Evolutionary conservation across 2,797 vertebrate genomes (phyloP).

Genomic region (Fundulus diaphanus): DNA sequence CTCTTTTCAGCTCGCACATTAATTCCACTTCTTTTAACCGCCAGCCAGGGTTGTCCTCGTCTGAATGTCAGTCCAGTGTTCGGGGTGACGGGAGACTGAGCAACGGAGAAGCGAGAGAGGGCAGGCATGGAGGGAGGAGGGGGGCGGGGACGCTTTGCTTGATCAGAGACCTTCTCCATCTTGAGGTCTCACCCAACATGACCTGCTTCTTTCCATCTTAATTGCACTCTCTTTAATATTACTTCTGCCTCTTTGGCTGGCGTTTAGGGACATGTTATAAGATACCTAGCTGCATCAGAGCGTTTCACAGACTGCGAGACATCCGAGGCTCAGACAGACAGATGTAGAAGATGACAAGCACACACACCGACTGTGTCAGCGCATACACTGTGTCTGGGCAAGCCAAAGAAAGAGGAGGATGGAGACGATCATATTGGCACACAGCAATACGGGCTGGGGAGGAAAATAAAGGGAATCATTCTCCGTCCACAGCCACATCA

Average conservation of each 20-base stretch:
- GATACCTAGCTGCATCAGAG: constrained; percentile 33
- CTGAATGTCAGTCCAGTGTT: constrained; percentile 79
- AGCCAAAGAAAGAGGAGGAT: constrained; percentile 27
- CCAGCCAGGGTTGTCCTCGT: constrained; percentile 76
- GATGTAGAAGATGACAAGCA: constrained; percentile 34
- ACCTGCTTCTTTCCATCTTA: constrained; percentile 69
- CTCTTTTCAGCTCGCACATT: constrained; percentile 73
- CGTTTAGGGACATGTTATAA: constrained; percentile 65
- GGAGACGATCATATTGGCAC: constrained; percentile 47
- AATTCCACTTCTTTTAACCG: constrained; percentile 79
- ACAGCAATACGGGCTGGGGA: constrained; percentile 37
- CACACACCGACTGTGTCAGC: constrained; percentile 33
- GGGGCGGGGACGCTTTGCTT: constrained; percentile 48
- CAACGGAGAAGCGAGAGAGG: constrained; percentile 39
- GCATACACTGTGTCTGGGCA: constrained; percentile 19
- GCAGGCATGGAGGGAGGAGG: not conserved
- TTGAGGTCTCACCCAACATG: constrained; percentile 66
- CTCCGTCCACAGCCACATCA: constrained; percentile 57
- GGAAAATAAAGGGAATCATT: constrained; percentile 59
- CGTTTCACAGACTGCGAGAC: constrained; percentile 48
- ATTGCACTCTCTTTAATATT: constrained; percentile 63
- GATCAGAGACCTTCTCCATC: constrained; percentile 52
- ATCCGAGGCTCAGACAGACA: constrained; percentile 49
- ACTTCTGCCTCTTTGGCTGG: constrained; percentile 49
- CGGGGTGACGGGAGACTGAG: constrained; percentile 72